phyloP scores from a whole-genome alignment of 2,888 invertebrate species.

The Eristalis tenax region DNA sequence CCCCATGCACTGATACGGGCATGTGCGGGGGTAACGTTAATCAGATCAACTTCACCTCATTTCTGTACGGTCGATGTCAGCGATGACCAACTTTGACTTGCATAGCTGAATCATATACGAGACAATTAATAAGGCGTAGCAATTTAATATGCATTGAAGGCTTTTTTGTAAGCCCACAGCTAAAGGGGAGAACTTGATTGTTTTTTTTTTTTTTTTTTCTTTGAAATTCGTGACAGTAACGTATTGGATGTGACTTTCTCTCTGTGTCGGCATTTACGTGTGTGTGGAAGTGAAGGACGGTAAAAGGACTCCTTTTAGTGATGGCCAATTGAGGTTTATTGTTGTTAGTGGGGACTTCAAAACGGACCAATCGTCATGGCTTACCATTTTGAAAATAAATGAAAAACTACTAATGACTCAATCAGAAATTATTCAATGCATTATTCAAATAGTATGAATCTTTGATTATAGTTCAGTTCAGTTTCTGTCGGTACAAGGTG shows the following conservation, averaged over 20 bases:
- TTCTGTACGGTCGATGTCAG: constrained; percentile 2
- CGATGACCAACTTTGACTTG: constrained; percentile 18
- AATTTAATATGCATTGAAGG: background rate
- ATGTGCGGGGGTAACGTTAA: background rate
- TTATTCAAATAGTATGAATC: background rate
- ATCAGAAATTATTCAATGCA: background rate
- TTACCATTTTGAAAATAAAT: background rate
- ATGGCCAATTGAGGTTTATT: background rate
- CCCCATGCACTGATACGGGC: background rate
- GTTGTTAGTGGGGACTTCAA: background rate
- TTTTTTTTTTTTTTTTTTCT: background rate
- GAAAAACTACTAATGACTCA: background rate
- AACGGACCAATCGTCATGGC: background rate
- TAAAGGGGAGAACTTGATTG: background rate
- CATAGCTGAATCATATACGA: constrained; percentile 2
- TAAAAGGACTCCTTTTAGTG: background rate
- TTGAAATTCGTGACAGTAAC: background rate
- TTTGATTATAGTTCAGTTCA: background rate
- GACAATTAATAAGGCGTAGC: constrained; percentile 2
- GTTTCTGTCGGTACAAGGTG: too few species aligned
- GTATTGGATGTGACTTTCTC: background rate
- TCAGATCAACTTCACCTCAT: background rate
- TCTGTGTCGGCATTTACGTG: background rate
- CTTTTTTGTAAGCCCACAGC: background rate
- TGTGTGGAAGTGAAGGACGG: background rate